These are phyloP conservation scores for Chloroclysta siterata DNA, from an alignment of 2,888 invertebrate genomes.

Conservation along the genomic window DNA sequence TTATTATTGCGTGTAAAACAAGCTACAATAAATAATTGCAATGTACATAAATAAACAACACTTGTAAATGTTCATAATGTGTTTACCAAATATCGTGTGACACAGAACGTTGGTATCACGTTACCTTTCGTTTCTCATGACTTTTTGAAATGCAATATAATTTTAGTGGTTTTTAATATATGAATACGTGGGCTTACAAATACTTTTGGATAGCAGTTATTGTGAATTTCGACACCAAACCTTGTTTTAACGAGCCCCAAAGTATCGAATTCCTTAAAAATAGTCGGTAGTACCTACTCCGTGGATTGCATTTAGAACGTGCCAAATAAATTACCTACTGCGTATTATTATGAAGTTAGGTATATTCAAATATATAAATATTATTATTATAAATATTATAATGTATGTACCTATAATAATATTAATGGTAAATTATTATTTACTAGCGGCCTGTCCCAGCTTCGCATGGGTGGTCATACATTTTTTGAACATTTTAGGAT, in stretches of 20 bases:
- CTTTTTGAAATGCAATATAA: conserved; percentile 36
- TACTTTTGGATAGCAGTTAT: conserved; percentile 32
- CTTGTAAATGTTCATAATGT: conserved; percentile 53
- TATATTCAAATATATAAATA: too few species aligned
- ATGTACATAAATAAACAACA: conserved; percentile 51
- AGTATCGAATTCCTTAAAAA: conserved; percentile 5
- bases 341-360: too few species aligned
- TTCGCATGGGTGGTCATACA: too few species aligned
- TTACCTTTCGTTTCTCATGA: conserved; percentile 49
- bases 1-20: conserved; percentile 40
- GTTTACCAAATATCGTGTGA: conserved; percentile 57
- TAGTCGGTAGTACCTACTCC: background rate
- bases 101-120: conserved; percentile 54
- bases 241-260: conserved; percentile 10
- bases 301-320: too few species aligned
- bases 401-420: too few species aligned
- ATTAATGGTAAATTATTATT: too few species aligned
- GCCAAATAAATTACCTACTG: too few species aligned
- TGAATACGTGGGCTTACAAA: conserved; percentile 28
- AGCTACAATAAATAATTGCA: conserved; percentile 37
- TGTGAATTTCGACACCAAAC: conserved; percentile 20
- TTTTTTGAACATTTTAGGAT: too few species aligned
- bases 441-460: too few species aligned
- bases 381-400: too few species aligned
- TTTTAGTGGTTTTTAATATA: conserved; percentile 36